Conservation (phyloP, 2,113 vertebrate species). For the Uria aalge region DNA sequence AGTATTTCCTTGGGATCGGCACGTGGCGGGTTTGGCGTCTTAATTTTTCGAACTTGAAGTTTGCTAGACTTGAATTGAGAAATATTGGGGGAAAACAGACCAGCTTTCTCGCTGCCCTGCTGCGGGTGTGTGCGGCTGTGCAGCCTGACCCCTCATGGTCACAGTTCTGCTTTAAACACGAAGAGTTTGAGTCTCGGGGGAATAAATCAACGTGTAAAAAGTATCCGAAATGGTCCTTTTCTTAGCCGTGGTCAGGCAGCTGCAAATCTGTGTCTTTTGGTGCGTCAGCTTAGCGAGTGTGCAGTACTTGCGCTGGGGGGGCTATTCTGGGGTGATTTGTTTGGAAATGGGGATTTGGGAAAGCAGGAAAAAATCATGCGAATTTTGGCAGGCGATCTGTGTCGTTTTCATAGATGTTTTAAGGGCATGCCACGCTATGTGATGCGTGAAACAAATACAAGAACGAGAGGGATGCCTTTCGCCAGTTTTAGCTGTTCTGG, state of each 20-base stretch:
- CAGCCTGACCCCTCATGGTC: fast-evolving
- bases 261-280: not conserved
- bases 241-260: not conserved
- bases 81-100: not conserved
- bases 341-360: not conserved
- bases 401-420: not conserved
- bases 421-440: not conserved
- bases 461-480: not conserved
- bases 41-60: not conserved
- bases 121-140: fast-evolving
- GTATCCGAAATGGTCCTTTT: not conserved
- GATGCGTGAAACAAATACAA: not conserved
- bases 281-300: not conserved
- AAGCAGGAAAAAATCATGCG: not conserved
- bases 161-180: not conserved
- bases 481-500: not conserved
- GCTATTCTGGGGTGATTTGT: fast-evolving
- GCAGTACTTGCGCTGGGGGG: not conserved
- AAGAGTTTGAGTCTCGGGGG: not conserved
- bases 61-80: not conserved
- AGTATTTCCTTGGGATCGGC: not conserved
- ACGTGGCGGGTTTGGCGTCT: fast-evolving
- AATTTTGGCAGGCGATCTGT: not conserved
- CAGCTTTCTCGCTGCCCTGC: not conserved
- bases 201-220: not conserved